Conservation (phyloP, 2,888 invertebrate genomes). For the Altica lythri region DNA sequence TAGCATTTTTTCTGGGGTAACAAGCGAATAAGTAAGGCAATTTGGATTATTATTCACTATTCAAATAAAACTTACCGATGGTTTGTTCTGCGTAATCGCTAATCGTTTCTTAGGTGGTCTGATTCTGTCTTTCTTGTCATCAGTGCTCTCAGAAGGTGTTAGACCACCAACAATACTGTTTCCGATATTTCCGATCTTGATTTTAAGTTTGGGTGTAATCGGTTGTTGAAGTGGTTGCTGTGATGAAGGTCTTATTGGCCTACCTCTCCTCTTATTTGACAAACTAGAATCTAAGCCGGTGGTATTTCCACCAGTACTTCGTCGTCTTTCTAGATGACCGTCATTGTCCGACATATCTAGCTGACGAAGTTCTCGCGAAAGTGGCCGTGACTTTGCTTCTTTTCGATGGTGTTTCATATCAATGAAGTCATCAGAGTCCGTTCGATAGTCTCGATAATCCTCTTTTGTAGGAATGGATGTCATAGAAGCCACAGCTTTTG, state of each 20-base stretch:
- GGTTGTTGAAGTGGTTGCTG: slow-evolving; percentile 33
- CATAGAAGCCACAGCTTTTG: slow-evolving; percentile 89
- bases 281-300: slow-evolving; percentile 45
- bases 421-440: slow-evolving; percentile 57
- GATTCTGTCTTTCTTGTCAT: slow-evolving; percentile 60
- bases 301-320: slow-evolving; percentile 56
- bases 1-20: too few relatives aligned
- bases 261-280: slow-evolving; percentile 53
- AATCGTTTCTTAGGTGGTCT: slow-evolving; percentile 84
- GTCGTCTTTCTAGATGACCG: slow-evolving; percentile 60
- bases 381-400: slow-evolving; percentile 60
- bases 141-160: slow-evolving; percentile 47
- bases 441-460: slow-evolving; percentile 70
- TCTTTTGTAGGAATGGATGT: slow-evolving; percentile 84
- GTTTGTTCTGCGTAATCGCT: slow-evolving; percentile 62
- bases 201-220: slow-evolving; percentile 64
- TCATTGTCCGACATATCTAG: slow-evolving; percentile 66
- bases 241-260: slow-evolving; percentile 52
- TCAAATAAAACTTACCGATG: slow-evolving; percentile 45
- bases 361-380: slow-evolving; percentile 67
- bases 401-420: slow-evolving; percentile 72
- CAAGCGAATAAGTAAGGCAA: too few relatives aligned
- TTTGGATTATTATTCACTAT: background rate
- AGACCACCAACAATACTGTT: slow-evolving; percentile 59
- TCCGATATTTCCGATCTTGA: slow-evolving; percentile 67